Conservation (phyloP, 2,888 invertebrate species). For the Himalopsyche anomala region DNA sequence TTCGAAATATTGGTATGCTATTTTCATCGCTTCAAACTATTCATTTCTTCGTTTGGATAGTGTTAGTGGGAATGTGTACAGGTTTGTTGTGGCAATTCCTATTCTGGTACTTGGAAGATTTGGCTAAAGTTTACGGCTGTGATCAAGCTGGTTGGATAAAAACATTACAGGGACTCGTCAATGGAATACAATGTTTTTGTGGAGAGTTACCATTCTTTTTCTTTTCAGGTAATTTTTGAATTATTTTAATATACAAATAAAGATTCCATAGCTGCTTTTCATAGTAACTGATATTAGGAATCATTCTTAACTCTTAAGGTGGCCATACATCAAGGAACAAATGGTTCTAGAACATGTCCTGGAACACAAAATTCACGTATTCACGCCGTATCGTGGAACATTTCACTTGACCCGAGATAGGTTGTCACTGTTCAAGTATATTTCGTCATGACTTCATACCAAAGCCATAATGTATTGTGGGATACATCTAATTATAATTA, state of each 20-base stretch:
- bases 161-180: constrained; percentile 84
- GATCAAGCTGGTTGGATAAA: constrained; percentile 79
- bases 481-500: no score
- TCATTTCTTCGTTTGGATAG: constrained; percentile 87
- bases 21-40: constrained; percentile 82
- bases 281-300: neutral
- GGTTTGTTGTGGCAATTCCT: constrained; percentile 92
- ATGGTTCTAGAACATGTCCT: no score
- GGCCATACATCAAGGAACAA: no score
- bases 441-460: no score
- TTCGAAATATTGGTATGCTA: constrained; percentile 82
- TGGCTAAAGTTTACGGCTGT: constrained; percentile 75
- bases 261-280: neutral
- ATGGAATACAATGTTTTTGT: constrained; percentile 87
- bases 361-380: no score
- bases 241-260: neutral
- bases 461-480: no score
- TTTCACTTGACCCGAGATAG: no score
- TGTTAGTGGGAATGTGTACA: constrained; percentile 88
- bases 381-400: no score
- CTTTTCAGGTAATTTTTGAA: constrained; percentile 79
- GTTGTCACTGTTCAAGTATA: no score
- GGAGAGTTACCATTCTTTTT: constrained; percentile 94
- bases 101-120: constrained; percentile 89
- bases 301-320: no score